phyloP scores from a whole-genome alignment of 2,888 invertebrate species.

The Phytoseiulus persimilis region DNA sequence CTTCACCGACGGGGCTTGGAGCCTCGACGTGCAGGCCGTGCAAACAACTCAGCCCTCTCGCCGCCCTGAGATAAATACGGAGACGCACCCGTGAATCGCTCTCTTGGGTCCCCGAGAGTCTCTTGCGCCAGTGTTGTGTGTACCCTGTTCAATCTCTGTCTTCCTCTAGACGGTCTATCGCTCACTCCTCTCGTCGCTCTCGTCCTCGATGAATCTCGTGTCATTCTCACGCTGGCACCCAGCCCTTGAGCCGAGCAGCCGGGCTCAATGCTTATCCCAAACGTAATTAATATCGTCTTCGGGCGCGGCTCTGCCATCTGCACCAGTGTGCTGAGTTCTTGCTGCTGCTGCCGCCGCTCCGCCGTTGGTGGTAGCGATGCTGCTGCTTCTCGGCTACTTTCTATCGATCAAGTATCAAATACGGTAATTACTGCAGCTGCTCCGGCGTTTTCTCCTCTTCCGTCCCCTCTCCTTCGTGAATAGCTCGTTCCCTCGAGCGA shows the following conservation, averaged over 20 bases:
- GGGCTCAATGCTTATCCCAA: conserved; percentile 8
- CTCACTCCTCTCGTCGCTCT: not conserved
- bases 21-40: no score
- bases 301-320: conserved; percentile 15
- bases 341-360: not conserved
- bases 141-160: not conserved
- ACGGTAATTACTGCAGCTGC: not conserved
- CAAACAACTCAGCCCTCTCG: no score
- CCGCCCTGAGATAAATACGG: no score
- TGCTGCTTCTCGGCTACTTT: not conserved
- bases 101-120: no score
- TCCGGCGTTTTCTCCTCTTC: not conserved
- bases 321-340: not conserved
- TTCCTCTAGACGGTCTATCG: not conserved
- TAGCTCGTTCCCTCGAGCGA: not conserved
- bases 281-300: conserved; percentile 35
- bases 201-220: not conserved
- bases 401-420: conserved; percentile 5
- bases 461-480: not conserved
- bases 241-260: not conserved
- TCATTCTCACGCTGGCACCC: conserved; percentile 22
- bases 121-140: no score
- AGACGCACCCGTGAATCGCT: no score
- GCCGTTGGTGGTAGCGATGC: not conserved
- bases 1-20: no score